Conservation (phyloP, 2,797 vertebrate species). For the Myotis vivesi region DNA sequence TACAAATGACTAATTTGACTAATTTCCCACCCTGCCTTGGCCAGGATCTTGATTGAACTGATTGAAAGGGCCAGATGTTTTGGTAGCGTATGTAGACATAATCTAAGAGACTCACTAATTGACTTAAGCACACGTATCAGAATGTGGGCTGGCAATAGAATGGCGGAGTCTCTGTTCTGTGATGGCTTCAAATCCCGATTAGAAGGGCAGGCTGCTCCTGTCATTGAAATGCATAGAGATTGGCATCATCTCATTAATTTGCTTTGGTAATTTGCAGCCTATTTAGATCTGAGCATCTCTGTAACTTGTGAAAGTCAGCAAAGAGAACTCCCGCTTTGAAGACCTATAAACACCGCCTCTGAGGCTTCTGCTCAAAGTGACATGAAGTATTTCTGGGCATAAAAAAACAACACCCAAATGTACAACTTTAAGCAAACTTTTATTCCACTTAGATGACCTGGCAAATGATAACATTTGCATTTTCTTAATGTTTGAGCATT, state of each 20-base stretch:
- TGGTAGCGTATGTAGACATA: conserved; percentile 63
- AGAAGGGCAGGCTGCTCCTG: conserved; percentile 32
- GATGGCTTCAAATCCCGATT: conserved; percentile 61
- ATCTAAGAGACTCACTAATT: conserved; percentile 71
- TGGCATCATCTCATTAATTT: conserved; percentile 51
- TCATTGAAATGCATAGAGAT: conserved; percentile 33
- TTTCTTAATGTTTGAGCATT: conserved; percentile 9
- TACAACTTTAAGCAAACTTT: not conserved
- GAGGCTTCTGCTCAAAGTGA: conserved; percentile 17
- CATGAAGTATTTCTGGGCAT: not conserved
- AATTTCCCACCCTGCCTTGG: not conserved
- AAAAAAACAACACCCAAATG: not conserved
- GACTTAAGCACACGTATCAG: conserved; percentile 72
- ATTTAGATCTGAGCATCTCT: conserved; percentile 1
- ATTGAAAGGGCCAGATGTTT: conserved; percentile 79
- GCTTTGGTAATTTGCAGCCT: conserved; percentile 54
- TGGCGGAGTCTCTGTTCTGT: conserved; percentile 52
- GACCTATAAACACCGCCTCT: not conserved
- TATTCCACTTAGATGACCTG: conserved; percentile 12
- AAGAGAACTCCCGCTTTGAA: not conserved
- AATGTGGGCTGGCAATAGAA: conserved; percentile 60
- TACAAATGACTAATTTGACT: conserved; percentile 62
- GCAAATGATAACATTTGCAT: not conserved
- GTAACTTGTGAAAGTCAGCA: conserved; percentile 16
- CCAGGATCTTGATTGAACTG: conserved; percentile 66